Evolutionary conservation across 2,113 vertebrate genomes (phyloP), one percentile per base, ranked within the genome.

Genomic region (Sinocyclocheilus rhinocerous): DNA sequence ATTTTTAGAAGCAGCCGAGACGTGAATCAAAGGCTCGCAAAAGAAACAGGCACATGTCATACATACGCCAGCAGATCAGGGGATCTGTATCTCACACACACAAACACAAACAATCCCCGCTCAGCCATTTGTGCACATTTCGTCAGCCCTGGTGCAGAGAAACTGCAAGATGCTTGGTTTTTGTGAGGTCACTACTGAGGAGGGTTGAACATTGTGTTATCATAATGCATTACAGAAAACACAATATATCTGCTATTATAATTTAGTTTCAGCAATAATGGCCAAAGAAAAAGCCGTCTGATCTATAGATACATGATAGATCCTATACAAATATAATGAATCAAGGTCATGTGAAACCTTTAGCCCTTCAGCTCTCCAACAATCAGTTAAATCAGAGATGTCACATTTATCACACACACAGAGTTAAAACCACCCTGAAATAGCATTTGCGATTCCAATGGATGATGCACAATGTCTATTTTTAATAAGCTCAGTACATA

Each of bases 11-110:
- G 57, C 57, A 9, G 85, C 59, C 80, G 29, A 75, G 70, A 24
- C 59, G 24, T 88, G 85, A 88, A 88, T 86, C 85, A 88, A 88
- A 88, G 26, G n/a, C 65, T 77, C 13, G 20, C 75, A 84, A 82
- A 87, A 75, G 61, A 81, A 84, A 86, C 7, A 42, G 57, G 69
- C 59, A 75, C 69, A 79, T 83, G 81, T 61, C 70, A 73, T 18
- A 67, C 84, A 78, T 52, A 36, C 22, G 33, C n/a, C 63, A 10
- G 3, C 24, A 57, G 13, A 78, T 33, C 67, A 72, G 16, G 5
- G 18, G n/a, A 18, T 36, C 24, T 48, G 18, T n/a, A 18, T 59
- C 52, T 4, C 52, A 22, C 24, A 52, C 57, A n/a, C 12, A 52
- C 50, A 15, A 52, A 52, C 50, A 52, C 50, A 52, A 22, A 24